Conservation (phyloP, 2,797 vertebrate genomes). For the Philypnodon macrostomus region DNA sequence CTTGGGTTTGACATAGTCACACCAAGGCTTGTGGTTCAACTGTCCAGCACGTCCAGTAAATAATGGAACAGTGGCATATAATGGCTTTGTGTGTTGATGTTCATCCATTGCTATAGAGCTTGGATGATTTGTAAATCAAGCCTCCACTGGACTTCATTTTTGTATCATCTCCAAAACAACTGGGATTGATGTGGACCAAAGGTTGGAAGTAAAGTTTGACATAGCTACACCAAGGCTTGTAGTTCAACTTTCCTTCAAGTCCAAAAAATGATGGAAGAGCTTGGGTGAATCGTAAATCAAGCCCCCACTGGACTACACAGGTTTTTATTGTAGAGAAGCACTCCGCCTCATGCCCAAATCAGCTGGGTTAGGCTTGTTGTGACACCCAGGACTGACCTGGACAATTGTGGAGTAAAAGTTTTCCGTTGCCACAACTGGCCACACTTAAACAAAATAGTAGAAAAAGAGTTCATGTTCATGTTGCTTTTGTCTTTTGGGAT, state of each 20-base stretch:
- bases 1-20: background rate
- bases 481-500: too few relatives aligned
- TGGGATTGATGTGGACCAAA: background rate
- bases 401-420: slow-evolving; percentile 20
- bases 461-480: background rate
- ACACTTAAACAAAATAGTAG: too few relatives aligned
- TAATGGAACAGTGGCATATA: background rate
- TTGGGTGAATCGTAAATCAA: too few relatives aligned
- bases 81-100: too few relatives aligned
- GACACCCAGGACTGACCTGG: slow-evolving; percentile 19
- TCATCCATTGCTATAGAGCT: too few relatives aligned
- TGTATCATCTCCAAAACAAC: too few relatives aligned
- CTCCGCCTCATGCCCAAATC: slow-evolving; percentile 9
- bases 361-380: background rate
- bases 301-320: too few relatives aligned
- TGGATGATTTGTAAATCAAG: too few relatives aligned
- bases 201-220: too few relatives aligned
- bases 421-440: background rate
- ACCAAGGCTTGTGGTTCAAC: background rate
- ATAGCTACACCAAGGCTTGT: background rate
- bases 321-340: background rate
- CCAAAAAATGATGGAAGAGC: too few relatives aligned
- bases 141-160: too few relatives aligned
- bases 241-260: too few relatives aligned
- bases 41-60: background rate